Evolutionary conservation across 1,140 invertebrate genomes (phyloP).

Genomic region (Planococcus citri): DNA sequence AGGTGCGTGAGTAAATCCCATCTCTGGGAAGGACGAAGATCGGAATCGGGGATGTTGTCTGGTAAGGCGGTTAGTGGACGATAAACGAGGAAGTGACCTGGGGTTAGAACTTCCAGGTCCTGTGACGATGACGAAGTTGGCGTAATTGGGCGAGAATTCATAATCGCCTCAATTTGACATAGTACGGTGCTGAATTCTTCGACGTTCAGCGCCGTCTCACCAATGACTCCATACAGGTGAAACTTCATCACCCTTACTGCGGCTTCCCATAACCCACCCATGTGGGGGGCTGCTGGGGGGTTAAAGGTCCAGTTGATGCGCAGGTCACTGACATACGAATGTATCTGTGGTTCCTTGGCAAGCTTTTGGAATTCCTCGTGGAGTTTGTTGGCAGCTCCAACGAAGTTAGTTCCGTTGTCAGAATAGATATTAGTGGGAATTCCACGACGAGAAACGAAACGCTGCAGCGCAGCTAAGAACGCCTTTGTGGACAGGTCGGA

Average conservation of each 20-base stretch:
- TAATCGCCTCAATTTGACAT: slow-evolving; percentile 28
- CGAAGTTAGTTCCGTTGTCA: slow-evolving; percentile 28
- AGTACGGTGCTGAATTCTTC: slow-evolving; percentile 31
- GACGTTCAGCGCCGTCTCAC: slow-evolving; percentile 27
- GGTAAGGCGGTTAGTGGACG: slow-evolving; percentile 24
- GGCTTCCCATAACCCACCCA: slow-evolving; percentile 34
- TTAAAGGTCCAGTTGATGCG: slow-evolving; percentile 26
- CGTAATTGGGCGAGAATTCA: slow-evolving; percentile 31
- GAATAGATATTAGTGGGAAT: slow-evolving; percentile 23
- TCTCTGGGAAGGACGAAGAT: not conserved
- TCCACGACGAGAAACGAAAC: slow-evolving; percentile 24
- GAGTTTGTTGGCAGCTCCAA: slow-evolving; percentile 21
- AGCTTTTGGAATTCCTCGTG: not conserved
- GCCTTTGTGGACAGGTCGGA: slow-evolving; percentile 23
- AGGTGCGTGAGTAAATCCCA: slow-evolving; percentile 1
- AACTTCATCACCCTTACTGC: slow-evolving; percentile 31
- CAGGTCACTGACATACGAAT: not conserved
- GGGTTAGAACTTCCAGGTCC: slow-evolving; percentile 29
- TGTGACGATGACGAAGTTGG: not conserved
- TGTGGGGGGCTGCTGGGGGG: slow-evolving; percentile 30
- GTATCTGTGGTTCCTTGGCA: too few species aligned
- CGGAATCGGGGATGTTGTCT: slow-evolving; percentile 12
- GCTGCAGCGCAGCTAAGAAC: slow-evolving; percentile 22
- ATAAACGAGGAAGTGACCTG: slow-evolving; percentile 31
- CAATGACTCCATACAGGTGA: slow-evolving; percentile 30